Evolutionary conservation across 64 coral and sea anemone species (phyloP).

Genomic region (Catalaphyllia jardinei): DNA sequence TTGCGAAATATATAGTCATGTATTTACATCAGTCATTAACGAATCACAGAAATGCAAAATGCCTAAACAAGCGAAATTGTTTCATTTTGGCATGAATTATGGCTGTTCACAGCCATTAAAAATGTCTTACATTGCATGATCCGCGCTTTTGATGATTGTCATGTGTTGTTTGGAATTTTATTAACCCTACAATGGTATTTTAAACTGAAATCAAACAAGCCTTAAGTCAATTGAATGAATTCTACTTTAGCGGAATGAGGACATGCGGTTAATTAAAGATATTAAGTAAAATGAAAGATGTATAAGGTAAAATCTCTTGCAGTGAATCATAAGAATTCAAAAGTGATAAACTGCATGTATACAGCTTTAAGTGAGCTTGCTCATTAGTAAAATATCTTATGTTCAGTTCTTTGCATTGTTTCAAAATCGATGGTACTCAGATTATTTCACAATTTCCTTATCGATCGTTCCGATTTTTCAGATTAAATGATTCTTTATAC

Average conservation of each 20-base stretch:
- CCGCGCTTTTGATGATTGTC: not conserved
- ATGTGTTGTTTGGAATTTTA: not conserved
- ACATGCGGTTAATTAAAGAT: too few relatives aligned
- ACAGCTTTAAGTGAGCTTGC: not conserved
- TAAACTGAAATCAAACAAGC: conserved; percentile 7
- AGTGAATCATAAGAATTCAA: too few relatives aligned
- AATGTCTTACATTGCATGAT: too few relatives aligned
- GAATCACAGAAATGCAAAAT: too few relatives aligned
- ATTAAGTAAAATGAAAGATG: too few relatives aligned
- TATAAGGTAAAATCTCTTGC: too few relatives aligned
- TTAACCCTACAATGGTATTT: not conserved
- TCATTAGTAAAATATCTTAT: not conserved
- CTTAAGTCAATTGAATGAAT: not conserved
- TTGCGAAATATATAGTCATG: too few relatives aligned
- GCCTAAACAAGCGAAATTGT: too few relatives aligned
- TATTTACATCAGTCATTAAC: too few relatives aligned
- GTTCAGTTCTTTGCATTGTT: not conserved
- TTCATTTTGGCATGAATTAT: too few relatives aligned
- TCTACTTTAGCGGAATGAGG: not conserved
- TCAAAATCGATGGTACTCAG: not conserved
- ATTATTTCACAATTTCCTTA: not conserved
- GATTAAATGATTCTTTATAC: not conserved
- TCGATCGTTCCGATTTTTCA: not conserved
- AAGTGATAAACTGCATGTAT: too few relatives aligned
- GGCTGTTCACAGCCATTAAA: too few relatives aligned